These are phyloP conservation scores for Mungos mungo DNA, from an alignment of 2,113 vertebrate species.

Conservation along the genomic window DNA sequence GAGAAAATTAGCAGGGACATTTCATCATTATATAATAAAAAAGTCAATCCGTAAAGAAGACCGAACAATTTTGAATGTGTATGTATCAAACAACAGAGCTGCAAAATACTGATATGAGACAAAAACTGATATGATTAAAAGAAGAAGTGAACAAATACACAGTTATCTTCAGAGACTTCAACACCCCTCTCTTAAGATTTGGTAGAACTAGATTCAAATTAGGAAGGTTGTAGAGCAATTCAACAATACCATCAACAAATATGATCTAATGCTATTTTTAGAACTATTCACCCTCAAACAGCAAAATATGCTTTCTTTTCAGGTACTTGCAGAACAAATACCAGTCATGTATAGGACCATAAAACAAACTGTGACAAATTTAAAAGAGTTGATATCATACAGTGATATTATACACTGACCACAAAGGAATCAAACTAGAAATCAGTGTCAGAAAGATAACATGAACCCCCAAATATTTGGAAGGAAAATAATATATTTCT, in stretches of 20 bases:
- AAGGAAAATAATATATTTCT: neutral
- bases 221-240: neutral
- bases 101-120: neutral
- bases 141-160: neutral
- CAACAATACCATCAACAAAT: neutral
- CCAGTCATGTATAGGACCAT: neutral
- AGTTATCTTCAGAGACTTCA: neutral
- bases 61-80: neutral
- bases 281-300: neutral
- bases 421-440: neutral
- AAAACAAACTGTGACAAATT: neutral
- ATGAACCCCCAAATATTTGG: neutral
- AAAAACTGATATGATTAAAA: neutral
- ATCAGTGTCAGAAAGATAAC: neutral
- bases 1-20: neutral
- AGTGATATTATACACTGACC: neutral
- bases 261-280: neutral
- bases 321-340: neutral
- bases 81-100: neutral
- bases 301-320: neutral
- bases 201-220: neutral
- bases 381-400: neutral
- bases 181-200: neutral
- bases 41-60: neutral
- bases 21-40: neutral